phyloP scores from a whole-genome alignment of 2,888 invertebrate species.

The Stenoptilia bipunctidactyla region DNA sequence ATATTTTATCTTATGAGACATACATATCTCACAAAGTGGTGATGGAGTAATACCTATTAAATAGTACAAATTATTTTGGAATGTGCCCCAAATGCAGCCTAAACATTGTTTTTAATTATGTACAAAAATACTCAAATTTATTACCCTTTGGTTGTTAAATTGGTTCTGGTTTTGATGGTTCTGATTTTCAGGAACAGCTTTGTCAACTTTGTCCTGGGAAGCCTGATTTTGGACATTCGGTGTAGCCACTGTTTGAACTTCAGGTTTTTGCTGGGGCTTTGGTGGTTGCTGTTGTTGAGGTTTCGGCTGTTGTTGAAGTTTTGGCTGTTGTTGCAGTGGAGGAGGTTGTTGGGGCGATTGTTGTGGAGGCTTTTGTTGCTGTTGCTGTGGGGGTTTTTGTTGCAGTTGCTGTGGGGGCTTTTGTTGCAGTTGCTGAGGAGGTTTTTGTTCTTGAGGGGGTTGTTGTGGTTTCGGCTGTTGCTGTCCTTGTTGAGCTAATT shows the following conservation, averaged over 20 bases:
- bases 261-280: conserved; percentile 11
- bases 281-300: conserved; percentile 5
- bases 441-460: conserved; percentile 10
- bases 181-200: conserved; percentile 6
- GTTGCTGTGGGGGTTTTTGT: conserved; percentile 19
- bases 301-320: conserved; percentile 8
- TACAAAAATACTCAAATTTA: background rate
- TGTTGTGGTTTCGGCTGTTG: conserved; percentile 17
- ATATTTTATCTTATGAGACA: no score
- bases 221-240: background rate
- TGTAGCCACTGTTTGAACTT: background rate
- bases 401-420: conserved; percentile 11
- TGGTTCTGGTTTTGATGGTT: conserved; percentile 7
- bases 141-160: conserved; percentile 25
- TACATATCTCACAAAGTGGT: no score
- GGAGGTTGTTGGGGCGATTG: conserved; percentile 15
- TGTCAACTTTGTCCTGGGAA: conserved; percentile 7
- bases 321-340: conserved; percentile 1
- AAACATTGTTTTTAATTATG: no score
- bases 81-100: no score
- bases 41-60: no score
- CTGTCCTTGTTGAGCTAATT: conserved; percentile 16
- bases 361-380: conserved; percentile 19
- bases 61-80: no score
- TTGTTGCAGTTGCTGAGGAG: conserved; percentile 3